Evolutionary conservation across 53 echinoderm and acorn worm species (phyloP).

Genomic region (Holothuria leucospilota): DNA sequence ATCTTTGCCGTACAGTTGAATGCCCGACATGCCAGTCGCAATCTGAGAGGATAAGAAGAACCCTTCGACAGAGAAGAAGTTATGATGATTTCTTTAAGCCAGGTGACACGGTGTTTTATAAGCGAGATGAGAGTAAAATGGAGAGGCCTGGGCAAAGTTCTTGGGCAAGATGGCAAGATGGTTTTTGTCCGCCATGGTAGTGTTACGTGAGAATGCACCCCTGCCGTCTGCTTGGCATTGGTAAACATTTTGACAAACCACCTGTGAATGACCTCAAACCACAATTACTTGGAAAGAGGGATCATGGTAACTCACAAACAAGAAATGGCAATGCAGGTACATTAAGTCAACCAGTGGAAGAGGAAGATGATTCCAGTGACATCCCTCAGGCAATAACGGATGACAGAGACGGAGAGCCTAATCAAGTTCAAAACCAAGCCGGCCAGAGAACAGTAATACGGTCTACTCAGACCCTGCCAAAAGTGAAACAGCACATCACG

Average conservation of each 20-base stretch:
- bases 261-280: not conserved
- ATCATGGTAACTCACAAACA: not conserved
- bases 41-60: too few relatives aligned
- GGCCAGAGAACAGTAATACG: too few relatives aligned
- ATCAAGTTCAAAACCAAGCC: too few relatives aligned
- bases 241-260: not conserved
- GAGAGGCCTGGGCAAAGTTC: not conserved
- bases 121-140: constrained; percentile 4
- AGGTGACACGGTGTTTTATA: constrained; percentile 20
- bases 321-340: not conserved
- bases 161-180: constrained; percentile 4
- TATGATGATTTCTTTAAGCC: constrained; percentile 4
- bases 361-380: not conserved
- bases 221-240: not conserved
- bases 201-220: constrained; percentile 9
- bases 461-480: too few relatives aligned
- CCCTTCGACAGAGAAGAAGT: constrained; percentile 5
- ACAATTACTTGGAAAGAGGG: not conserved
- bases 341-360: not conserved
- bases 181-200: not conserved
- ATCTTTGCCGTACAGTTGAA: too few relatives aligned
- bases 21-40: too few relatives aligned
- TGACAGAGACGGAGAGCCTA: too few relatives aligned
- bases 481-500: too few relatives aligned
- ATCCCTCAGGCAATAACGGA: too few relatives aligned